Evolutionary conservation across 2,113 vertebrate genomes (phyloP).

Genomic region (Actenoides lindsayi): DNA sequence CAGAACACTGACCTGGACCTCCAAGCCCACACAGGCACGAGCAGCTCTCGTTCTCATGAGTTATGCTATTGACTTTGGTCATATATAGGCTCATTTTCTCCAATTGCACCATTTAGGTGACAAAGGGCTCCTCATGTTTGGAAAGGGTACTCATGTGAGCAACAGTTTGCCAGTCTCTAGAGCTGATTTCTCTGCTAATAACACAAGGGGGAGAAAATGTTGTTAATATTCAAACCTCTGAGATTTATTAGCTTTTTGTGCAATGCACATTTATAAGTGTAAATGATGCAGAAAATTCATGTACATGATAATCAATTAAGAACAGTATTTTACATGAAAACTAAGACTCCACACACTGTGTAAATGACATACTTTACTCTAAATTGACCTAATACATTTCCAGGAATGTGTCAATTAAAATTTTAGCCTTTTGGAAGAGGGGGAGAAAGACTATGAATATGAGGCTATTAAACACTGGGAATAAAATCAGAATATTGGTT

Average conservation of each 20-base stretch:
- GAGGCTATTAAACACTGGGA: constrained; percentile 62
- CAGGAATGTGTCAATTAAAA: constrained; percentile 75
- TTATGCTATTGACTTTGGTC: not conserved
- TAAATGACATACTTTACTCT: constrained; percentile 60
- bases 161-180: constrained; percentile 3
- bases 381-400: constrained; percentile 70
- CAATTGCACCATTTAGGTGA: not conserved
- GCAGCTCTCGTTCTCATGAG: not conserved
- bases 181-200: constrained; percentile 28
- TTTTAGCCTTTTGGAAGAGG: constrained; percentile 57
- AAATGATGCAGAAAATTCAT: constrained; percentile 56
- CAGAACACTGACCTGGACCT: not conserved
- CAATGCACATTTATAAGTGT: constrained; percentile 57
- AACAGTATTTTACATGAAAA: constrained; percentile 47
- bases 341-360: constrained; percentile 1
- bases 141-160: constrained; percentile 11
- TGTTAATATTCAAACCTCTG: constrained; percentile 37
- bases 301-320: constrained; percentile 66
- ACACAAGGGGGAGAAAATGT: constrained; percentile 33
- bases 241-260: constrained; percentile 64
- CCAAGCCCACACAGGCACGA: accelerated
- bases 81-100: not conserved
- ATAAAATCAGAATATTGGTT: constrained; percentile 52
- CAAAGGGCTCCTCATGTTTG: not conserved
- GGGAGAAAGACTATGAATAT: not conserved